Percentiles rank a stretch among this genome's conserved stretches.
Conservation (phyloP, 2,113 vertebrate species). For the Xyliphius kryptos region DNA sequence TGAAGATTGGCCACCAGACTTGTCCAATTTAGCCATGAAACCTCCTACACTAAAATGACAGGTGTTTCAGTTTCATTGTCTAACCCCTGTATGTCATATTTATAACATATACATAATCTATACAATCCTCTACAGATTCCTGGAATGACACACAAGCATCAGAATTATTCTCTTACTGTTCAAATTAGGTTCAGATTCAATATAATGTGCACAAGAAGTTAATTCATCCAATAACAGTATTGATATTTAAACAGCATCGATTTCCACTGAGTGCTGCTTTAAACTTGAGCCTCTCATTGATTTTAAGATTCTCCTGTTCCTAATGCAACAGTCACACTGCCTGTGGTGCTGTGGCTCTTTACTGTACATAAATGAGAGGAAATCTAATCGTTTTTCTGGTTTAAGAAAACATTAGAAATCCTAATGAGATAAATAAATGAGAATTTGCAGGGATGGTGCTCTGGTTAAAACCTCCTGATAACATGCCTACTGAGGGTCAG, state of each 20-base stretch:
- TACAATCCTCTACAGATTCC: constrained; percentile 1
- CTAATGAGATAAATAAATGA: too few relatives aligned
- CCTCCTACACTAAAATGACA: too few relatives aligned
- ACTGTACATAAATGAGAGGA: too few relatives aligned
- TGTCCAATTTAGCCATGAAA: too few relatives aligned
- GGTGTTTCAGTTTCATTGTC: too few relatives aligned
- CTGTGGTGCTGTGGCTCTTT: background rate
- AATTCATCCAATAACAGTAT: constrained; percentile 15
- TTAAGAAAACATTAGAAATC: too few relatives aligned
- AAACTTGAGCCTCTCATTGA: constrained; percentile 24
- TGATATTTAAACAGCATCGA: constrained; percentile 30
- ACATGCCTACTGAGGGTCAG: background rate
- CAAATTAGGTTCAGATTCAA: background rate
- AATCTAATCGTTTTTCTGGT: too few relatives aligned
- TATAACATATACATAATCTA: background rate
- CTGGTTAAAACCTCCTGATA: too few relatives aligned
- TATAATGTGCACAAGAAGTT: constrained; percentile 12
- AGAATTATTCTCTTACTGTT: constrained; percentile 6
- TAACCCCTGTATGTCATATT: too few relatives aligned
- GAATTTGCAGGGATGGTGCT: too few relatives aligned
- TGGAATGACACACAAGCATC: background rate
- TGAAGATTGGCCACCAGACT: too few relatives aligned
- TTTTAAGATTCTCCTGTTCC: constrained; percentile 24
- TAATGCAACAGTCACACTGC: constrained; percentile 5
- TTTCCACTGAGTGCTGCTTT: too few relatives aligned